Evolutionary conservation across 2,888 invertebrate genomes (phyloP).

Genomic region (Pristionchus maxplancki): DNA sequence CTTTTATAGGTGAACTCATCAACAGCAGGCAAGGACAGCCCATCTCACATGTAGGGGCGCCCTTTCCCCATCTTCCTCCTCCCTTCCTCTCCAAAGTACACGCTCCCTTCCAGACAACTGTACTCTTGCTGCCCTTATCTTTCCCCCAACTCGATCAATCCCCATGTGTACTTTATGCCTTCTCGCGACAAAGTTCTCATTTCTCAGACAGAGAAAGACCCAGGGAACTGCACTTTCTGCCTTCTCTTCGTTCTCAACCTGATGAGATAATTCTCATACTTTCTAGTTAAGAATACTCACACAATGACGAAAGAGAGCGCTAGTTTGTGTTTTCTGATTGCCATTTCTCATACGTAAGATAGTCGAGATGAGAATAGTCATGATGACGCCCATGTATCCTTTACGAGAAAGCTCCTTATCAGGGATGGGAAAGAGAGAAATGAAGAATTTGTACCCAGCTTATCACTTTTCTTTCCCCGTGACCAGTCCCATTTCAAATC

Average conservation of each 20-base stretch:
- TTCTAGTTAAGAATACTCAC: background rate
- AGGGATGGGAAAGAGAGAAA: background rate
- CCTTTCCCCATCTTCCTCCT: too few relatives aligned
- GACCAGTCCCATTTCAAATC: background rate
- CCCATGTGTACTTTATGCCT: background rate
- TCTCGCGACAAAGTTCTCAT: too few relatives aligned
- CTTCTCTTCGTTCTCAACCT: background rate
- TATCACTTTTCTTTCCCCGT: conserved; percentile 6
- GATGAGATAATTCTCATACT: background rate
- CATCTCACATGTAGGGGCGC: background rate
- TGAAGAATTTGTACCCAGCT: background rate
- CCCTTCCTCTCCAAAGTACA: conserved; percentile 2
- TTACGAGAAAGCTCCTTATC: background rate
- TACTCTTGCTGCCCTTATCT: conserved; percentile 9
- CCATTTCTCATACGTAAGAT: too few relatives aligned
- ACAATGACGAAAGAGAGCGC: too few relatives aligned
- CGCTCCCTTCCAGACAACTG: background rate
- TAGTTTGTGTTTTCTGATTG: too few relatives aligned
- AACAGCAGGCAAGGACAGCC: conserved; percentile 15
- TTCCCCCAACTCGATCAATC: background rate
- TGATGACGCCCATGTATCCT: background rate
- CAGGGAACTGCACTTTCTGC: too few relatives aligned
- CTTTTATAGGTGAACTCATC: conserved; percentile 5
- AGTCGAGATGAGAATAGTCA: background rate
- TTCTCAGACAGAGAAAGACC: too few relatives aligned